These are phyloP conservation scores for Maconellicoccus hirsutus DNA, from an alignment of 1,140 invertebrate genomes.

Conservation along the genomic window DNA sequence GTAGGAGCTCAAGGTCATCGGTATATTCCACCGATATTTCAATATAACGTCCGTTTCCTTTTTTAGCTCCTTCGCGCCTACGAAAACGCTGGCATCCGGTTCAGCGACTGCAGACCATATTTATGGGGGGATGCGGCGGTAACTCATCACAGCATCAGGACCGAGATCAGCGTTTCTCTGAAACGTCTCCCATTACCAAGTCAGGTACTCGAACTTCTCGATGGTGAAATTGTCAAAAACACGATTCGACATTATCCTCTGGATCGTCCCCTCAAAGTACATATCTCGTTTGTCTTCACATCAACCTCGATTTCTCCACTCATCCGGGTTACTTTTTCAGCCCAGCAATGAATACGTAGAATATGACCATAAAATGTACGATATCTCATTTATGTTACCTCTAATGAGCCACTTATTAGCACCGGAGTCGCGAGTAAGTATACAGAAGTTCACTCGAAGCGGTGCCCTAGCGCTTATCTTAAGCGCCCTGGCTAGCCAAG, in stretches of 20 bases:
- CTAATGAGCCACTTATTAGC: conserved; percentile 49
- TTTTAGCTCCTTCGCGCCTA: conserved; percentile 46
- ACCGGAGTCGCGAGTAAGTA: conserved; percentile 50
- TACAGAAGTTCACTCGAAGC: conserved; percentile 46
- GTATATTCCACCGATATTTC: not conserved
- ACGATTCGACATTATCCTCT: conserved; percentile 58
- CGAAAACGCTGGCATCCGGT: conserved; percentile 44
- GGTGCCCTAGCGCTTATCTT: conserved; percentile 53
- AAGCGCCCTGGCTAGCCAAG: conserved; percentile 46
- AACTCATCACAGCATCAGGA: conserved; percentile 55
- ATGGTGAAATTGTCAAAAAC: conserved; percentile 45
- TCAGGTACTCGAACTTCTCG: conserved; percentile 58
- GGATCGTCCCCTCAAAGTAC: conserved; percentile 28
- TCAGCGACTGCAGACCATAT: conserved; percentile 59
- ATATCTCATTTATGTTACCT: conserved; percentile 58
- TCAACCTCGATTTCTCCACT: not conserved
- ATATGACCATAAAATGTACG: conserved; percentile 41
- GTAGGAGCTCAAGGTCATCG: too few species aligned
- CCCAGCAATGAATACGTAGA: not conserved
- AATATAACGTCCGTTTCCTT: conserved; percentile 13
- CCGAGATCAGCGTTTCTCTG: conserved; percentile 44
- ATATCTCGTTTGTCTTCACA: not conserved
- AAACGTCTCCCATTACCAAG: conserved; percentile 55
- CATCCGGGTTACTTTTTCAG: not conserved
- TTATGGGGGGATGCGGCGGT: conserved; percentile 65